A percentile compares a stretch with the other conserved stretches of the same genome.
phyloP scores from a whole-genome alignment of 2,797 vertebrate species.

The Trachops cirrhosus region DNA sequence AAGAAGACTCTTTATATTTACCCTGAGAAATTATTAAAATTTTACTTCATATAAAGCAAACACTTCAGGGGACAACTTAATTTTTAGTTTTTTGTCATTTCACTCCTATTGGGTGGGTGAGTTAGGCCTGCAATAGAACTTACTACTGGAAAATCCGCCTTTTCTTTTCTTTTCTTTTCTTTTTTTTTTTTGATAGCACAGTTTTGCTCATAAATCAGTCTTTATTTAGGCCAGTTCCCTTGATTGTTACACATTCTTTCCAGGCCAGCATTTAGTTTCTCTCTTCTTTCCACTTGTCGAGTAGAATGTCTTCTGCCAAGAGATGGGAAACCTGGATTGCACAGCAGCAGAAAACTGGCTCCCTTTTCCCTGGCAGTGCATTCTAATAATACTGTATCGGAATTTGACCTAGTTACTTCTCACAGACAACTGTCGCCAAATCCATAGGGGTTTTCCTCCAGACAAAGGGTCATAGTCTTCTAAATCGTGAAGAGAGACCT shows the following conservation, averaged over 20 bases:
- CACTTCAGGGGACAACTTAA: neutral
- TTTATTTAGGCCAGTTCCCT: neutral
- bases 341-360: neutral
- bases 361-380: neutral
- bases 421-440: neutral
- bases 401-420: constrained; percentile 5
- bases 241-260: neutral
- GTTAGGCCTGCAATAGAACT: neutral
- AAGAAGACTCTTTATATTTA: neutral
- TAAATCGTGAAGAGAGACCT: neutral
- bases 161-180: neutral
- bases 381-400: neutral
- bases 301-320: neutral
- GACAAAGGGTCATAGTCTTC: neutral
- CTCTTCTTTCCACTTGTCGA: neutral
- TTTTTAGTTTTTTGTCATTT: neutral
- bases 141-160: neutral
- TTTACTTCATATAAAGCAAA: neutral
- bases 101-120: neutral
- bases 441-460: neutral
- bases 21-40: neutral
- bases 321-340: neutral
- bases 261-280: neutral
- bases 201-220: neutral
- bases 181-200: neutral